Base-by-base conservation (phyloP, 2,797 vertebrate genomes). In the Neostethus bicornis region DNA sequence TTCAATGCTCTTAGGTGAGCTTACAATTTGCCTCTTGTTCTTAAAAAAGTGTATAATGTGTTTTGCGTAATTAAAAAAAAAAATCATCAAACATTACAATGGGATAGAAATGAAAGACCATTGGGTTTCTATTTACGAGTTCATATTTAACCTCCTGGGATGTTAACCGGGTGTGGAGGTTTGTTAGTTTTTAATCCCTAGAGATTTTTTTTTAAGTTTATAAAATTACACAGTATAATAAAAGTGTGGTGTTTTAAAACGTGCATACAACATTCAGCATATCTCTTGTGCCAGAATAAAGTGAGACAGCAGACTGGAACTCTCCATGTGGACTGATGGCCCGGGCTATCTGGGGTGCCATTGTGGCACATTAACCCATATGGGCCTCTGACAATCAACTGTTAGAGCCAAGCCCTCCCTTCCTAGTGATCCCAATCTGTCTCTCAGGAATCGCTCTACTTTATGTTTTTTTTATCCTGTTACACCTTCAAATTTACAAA, bases 321-420 rank as follows among this genome's bases (percentile, higher is more conserved):
- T 51, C 47, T 45, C 66, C 66, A 34, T 42, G 53, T 77, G 66
- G 78, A 73, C 29, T 47, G 66, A 64, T 23, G 66, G 39, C 54
- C n/a, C 14, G 37, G 51, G 70, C 37, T 51, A 47, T 78, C 67
- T 32, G 58, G 73, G 71, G 73, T 79, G 77, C 80, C 71, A 42
- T 63, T 73, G 81, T 66, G 80, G 42, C 73, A 77, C 77, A 85
- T 85, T 87, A 85, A 82, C 80, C 81, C 80, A 73, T 65, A 79
- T 75, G 79, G 54, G 74, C 83, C 64, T 69, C 64, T 73, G 75
- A 80, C 70, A 69, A 61, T 13, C 28, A 34, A 61, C 62, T 3
- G 34, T 14, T 52, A 54, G 61, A 74, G 75, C 51, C 26, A 13
- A 69, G 52, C 65, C 65, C 51, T 63, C 51, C 29, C 35, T 56